A percentile compares a stretch with the other conserved stretches of the same genome.
Evolutionary conservation across 2,113 vertebrate genomes (phyloP).

Genomic region (Scomber scombrus): DNA sequence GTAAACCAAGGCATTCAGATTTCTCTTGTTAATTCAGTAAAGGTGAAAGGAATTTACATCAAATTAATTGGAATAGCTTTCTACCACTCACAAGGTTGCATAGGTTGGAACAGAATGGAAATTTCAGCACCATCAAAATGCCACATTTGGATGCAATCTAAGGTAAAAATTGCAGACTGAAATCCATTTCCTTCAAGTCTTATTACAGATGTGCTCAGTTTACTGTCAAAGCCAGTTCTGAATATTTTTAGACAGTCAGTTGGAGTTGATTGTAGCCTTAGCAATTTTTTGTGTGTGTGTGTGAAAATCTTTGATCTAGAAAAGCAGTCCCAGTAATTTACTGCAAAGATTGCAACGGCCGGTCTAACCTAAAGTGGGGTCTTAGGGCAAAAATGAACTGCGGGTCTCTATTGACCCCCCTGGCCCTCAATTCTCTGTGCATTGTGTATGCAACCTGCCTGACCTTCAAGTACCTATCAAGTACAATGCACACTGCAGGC

Average conservation of each 20-base stretch:
- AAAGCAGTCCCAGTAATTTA: background rate
- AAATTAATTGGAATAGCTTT: background rate
- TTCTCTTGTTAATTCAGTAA: too few relatives aligned
- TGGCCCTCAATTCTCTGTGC: background rate
- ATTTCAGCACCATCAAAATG: background rate
- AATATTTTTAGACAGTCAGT: background rate
- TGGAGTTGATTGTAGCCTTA: background rate
- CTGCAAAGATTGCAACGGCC: background rate
- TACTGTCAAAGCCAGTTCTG: background rate
- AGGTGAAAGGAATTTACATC: background rate
- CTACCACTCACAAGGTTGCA: background rate
- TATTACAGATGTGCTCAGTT: too few relatives aligned
- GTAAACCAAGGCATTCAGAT: too few relatives aligned
- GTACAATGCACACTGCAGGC: background rate
- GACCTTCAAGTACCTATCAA: constrained; percentile 6
- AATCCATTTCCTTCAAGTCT: background rate
- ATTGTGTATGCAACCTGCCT: background rate
- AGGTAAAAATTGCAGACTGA: background rate
- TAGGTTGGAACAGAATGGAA: background rate
- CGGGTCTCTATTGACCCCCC: background rate
- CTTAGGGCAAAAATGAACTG: background rate
- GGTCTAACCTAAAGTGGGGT: background rate
- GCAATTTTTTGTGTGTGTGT: background rate
- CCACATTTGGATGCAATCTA: background rate
- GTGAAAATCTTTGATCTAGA: background rate